phyloP scores from a whole-genome alignment of 2,113 vertebrate species.

The Terrapene triunguis region DNA sequence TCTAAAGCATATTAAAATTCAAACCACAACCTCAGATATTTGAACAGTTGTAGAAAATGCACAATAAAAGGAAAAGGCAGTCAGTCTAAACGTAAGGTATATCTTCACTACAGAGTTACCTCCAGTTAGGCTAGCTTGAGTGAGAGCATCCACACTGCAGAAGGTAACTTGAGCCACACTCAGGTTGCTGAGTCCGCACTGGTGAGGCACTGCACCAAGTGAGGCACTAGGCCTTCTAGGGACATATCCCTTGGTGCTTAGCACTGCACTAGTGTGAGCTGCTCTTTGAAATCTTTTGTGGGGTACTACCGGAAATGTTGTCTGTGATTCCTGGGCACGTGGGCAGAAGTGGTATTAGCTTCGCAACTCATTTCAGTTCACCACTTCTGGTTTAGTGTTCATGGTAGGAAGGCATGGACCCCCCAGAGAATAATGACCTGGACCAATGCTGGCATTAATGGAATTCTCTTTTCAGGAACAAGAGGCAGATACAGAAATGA shows the following conservation, averaged over 20 bases:
- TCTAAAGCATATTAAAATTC: background rate
- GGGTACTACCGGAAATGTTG: accelerated
- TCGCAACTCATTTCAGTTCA: background rate
- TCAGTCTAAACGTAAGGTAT: background rate
- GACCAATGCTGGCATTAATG: background rate
- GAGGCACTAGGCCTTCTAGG: background rate
- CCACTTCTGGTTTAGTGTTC: background rate
- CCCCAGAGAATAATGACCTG: too few relatives aligned
- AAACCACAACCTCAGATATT: slow-evolving; percentile 18
- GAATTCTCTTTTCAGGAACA: background rate
- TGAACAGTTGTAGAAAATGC: slow-evolving; percentile 16
- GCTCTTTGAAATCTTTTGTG: background rate
- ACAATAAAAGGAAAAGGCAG: background rate
- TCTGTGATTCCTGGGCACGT: background rate
- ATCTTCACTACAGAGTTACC: background rate
- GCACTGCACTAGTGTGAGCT: background rate
- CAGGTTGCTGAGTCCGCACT: background rate
- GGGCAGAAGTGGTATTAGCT: background rate
- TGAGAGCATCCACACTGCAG: background rate
- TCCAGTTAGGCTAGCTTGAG: background rate
- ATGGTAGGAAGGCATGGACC: too few relatives aligned
- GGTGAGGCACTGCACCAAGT: too few relatives aligned
- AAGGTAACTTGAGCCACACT: background rate
- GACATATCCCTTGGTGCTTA: background rate
- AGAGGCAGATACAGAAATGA: too few relatives aligned